Conservation (phyloP, 2,113 vertebrate genomes). For the Chaenocephalus aceratus region DNA sequence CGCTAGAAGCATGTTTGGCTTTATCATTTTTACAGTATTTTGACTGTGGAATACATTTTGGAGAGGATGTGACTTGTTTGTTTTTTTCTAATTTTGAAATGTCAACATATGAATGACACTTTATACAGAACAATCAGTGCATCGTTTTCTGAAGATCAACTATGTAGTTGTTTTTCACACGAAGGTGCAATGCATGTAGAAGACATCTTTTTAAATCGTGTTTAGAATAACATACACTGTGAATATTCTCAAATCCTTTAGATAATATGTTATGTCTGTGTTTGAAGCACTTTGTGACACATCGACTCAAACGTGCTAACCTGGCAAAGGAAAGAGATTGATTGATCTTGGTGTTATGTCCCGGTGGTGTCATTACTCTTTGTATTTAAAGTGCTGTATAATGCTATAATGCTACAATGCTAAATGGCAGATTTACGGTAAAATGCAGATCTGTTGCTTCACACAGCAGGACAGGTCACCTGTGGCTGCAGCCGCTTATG, state of each 20-base stretch:
- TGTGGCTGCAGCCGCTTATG: constrained; percentile 22
- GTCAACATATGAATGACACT: too few relatives aligned
- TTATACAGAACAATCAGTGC: too few relatives aligned
- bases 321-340: background rate
- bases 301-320: background rate
- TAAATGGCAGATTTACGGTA: too few relatives aligned
- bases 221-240: background rate
- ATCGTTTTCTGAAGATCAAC: too few relatives aligned
- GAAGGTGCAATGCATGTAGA: background rate
- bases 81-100: too few relatives aligned
- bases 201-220: background rate
- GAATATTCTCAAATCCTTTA: background rate
- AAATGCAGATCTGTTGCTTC: background rate
- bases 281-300: background rate
- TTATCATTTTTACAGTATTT: too few relatives aligned
- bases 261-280: background rate
- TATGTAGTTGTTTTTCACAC: background rate
- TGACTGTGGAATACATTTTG: too few relatives aligned
- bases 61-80: too few relatives aligned
- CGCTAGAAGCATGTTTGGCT: too few relatives aligned
- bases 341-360: background rate
- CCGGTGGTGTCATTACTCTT: background rate
- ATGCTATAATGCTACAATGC: too few relatives aligned
- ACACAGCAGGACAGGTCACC: background rate
- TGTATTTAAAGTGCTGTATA: too few relatives aligned